Conservation (phyloP, 2,113 vertebrate genomes). For the Natator depressus region DNA sequence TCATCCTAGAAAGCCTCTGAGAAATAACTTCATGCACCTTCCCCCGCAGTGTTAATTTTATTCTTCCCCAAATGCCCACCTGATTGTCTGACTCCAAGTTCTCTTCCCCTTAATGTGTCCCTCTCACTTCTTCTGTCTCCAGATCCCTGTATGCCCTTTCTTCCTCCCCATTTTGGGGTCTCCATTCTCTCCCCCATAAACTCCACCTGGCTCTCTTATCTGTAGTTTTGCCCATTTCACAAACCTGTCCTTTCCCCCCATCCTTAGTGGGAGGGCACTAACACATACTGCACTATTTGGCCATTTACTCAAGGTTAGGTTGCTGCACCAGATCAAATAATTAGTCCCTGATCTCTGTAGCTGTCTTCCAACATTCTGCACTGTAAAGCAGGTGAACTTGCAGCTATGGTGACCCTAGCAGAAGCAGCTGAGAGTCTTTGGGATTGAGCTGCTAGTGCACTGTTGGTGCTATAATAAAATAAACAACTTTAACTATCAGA, state of each 20-base stretch:
- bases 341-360: not conserved
- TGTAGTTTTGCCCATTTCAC: not conserved
- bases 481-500: not conserved
- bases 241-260: not conserved
- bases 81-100: not conserved
- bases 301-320: not conserved
- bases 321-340: not conserved
- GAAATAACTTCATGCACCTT: not conserved
- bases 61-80: not conserved
- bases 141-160: not conserved
- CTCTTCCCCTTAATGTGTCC: not conserved
- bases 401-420: not conserved
- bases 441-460: not conserved
- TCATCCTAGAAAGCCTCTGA: not conserved
- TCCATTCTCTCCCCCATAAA: not conserved
- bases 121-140: not conserved
- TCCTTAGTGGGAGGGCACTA: not conserved
- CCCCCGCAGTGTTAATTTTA: not conserved
- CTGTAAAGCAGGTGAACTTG: not conserved
- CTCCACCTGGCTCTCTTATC: not conserved
- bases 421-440: not conserved
- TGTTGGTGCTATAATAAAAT: not conserved
- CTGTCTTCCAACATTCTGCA: not conserved
- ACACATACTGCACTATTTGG: not conserved
- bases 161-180: fast-evolving